These are phyloP conservation scores for Callithrix jacchus DNA, from an alignment of 2,113 vertebrate species.

Conservation along the genomic window DNA sequence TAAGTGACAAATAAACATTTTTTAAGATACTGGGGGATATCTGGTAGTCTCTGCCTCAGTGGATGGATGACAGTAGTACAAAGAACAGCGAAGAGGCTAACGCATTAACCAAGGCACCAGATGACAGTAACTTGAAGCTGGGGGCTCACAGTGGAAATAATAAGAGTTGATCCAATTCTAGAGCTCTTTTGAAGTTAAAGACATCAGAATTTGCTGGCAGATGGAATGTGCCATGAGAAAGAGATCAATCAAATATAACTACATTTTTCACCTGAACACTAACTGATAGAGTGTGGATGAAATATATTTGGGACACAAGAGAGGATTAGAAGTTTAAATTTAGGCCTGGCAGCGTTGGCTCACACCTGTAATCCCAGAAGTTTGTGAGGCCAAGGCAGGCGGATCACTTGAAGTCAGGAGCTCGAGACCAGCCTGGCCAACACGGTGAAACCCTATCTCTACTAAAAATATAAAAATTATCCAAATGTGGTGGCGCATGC, in stretches of 20 bases:
- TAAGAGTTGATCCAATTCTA: background rate
- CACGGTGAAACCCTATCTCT: too few species aligned
- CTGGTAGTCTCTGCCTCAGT: background rate
- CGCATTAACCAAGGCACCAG: background rate
- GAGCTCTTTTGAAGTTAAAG: background rate
- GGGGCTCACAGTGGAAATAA: background rate
- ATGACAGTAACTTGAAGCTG: background rate
- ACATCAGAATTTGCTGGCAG: background rate
- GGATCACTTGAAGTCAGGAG: too few species aligned
- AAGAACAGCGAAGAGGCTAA: background rate
- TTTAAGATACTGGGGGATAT: background rate
- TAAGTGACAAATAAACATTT: background rate
- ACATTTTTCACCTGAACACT: background rate
- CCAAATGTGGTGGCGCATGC: too few species aligned
- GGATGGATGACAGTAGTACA: background rate
- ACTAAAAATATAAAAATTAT: too few species aligned
- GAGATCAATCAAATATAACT: background rate
- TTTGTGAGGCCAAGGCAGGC: too few species aligned
- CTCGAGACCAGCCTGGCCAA: too few species aligned
- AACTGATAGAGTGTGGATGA: background rate
- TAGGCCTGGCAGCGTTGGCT: too few species aligned
- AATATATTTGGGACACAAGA: background rate
- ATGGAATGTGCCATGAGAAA: background rate
- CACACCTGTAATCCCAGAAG: too few species aligned
- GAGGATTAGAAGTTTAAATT: background rate